These are phyloP conservation scores for Salvator merianae DNA, from an alignment of 2,113 vertebrate genomes.

Conservation along the genomic window DNA sequence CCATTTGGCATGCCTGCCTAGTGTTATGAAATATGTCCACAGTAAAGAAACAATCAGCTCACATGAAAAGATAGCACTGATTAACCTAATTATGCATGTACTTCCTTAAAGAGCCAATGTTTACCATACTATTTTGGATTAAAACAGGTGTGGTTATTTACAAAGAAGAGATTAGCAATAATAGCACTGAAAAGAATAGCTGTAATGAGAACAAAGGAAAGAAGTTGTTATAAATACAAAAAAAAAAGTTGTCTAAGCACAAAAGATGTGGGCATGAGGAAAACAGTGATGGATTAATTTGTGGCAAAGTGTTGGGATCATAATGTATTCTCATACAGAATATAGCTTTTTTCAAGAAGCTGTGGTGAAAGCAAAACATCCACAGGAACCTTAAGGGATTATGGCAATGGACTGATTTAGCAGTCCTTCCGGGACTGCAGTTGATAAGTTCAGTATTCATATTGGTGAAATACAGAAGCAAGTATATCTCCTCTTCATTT, in stretches of 20 bases:
- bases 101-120: slow-evolving; percentile 91
- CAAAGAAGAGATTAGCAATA: slow-evolving; percentile 93
- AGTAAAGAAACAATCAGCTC: slow-evolving; percentile 89
- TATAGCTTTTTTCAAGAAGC: slow-evolving; percentile 46
- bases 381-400: not conserved
- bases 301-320: slow-evolving; percentile 72
- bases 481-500: not conserved
- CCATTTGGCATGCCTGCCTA: slow-evolving; percentile 81
- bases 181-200: slow-evolving; percentile 89
- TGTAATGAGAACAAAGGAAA: slow-evolving; percentile 87
- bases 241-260: slow-evolving; percentile 77
- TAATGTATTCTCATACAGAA: slow-evolving; percentile 62
- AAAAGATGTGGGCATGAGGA: slow-evolving; percentile 83
- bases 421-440: too few species aligned
- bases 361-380: slow-evolving; percentile 5
- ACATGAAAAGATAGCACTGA: slow-evolving; percentile 87
- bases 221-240: slow-evolving; percentile 87
- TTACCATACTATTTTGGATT: slow-evolving; percentile 80
- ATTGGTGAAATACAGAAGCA: not conserved
- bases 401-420: not conserved
- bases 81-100: slow-evolving; percentile 91
- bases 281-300: slow-evolving; percentile 84
- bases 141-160: slow-evolving; percentile 94
- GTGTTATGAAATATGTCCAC: slow-evolving; percentile 86
- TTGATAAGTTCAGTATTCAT: not conserved